Percentiles rank a stretch among this genome's conserved stretches.
Evolutionary conservation across 2,888 invertebrate genomes (phyloP).

Genomic region (Nymphalis urticae): DNA sequence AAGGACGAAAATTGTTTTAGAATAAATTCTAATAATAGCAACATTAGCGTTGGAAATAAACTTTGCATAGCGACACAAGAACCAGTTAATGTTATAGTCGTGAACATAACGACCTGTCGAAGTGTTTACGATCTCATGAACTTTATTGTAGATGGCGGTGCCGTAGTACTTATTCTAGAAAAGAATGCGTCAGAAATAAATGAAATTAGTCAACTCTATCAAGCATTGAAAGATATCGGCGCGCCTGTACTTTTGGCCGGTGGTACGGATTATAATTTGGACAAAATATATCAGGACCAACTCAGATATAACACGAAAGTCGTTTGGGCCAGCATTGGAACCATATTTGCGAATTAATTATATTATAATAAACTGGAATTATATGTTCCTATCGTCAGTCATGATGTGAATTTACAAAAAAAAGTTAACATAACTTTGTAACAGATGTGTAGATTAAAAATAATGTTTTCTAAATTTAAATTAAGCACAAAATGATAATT

Average conservation of each 20-base stretch:
- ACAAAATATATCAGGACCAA: background rate
- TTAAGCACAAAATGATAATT: too few relatives aligned
- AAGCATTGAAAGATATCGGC: background rate
- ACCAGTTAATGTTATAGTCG: background rate
- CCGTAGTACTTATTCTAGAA: background rate
- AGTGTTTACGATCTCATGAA: background rate
- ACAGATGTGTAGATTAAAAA: too few relatives aligned
- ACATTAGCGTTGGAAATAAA: background rate
- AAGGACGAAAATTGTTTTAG: background rate
- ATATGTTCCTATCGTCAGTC: too few relatives aligned
- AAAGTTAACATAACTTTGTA: too few relatives aligned
- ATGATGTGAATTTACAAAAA: too few relatives aligned
- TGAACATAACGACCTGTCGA: background rate
- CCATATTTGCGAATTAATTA: slow-evolving; percentile 9
- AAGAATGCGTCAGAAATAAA: background rate
- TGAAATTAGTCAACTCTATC: background rate
- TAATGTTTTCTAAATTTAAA: too few relatives aligned
- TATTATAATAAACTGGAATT: background rate
- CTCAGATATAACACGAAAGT: background rate
- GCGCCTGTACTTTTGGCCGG: background rate
- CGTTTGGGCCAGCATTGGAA: slow-evolving; percentile 4
- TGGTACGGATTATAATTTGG: background rate
- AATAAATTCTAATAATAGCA: background rate
- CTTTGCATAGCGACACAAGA: background rate
- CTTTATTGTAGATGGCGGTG: background rate